phyloP scores from a whole-genome alignment of 2,113 vertebrate genomes.

The Sisor rabdophorus region DNA sequence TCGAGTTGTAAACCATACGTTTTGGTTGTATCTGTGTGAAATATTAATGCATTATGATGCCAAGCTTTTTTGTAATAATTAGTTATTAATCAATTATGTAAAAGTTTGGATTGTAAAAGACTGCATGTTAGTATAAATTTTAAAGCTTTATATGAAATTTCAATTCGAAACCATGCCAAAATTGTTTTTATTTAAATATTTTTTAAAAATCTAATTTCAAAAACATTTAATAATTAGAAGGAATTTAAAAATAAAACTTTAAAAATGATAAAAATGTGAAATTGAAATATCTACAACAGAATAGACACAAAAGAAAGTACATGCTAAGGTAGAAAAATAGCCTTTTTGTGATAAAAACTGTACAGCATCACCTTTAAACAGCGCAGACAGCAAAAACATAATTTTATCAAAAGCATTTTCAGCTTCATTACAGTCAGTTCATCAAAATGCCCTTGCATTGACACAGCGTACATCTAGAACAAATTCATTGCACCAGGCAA shows the following conservation, averaged over 20 bases:
- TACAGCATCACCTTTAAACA: slow-evolving; percentile 37
- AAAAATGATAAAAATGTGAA: slow-evolving; percentile 19
- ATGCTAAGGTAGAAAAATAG: slow-evolving; percentile 53
- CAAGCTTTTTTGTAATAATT: not conserved
- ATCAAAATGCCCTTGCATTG: slow-evolving; percentile 28
- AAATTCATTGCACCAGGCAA: slow-evolving; percentile 61
- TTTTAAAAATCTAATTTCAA: not conserved
- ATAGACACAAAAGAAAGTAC: slow-evolving; percentile 30
- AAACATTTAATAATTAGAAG: not conserved
- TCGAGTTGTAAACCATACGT: not conserved
- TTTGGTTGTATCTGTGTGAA: not conserved
- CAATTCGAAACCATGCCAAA: not conserved
- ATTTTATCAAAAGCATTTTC: slow-evolving; percentile 12
- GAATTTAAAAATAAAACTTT: not conserved
- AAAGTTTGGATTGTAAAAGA: not conserved
- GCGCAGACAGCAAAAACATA: slow-evolving; percentile 11
- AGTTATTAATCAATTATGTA: no score
- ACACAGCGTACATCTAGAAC: slow-evolving; percentile 31
- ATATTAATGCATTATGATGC: not conserved
- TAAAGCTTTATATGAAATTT: slow-evolving; percentile 1
- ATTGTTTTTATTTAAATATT: not conserved
- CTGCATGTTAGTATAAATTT: not conserved
- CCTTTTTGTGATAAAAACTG: slow-evolving; percentile 46
- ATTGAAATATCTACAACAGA: slow-evolving; percentile 53
- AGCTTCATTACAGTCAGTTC: slow-evolving; percentile 26